These are phyloP conservation scores for Nothura maculosa DNA, from an alignment of 2,797 vertebrate species.

Conservation along the genomic window DNA sequence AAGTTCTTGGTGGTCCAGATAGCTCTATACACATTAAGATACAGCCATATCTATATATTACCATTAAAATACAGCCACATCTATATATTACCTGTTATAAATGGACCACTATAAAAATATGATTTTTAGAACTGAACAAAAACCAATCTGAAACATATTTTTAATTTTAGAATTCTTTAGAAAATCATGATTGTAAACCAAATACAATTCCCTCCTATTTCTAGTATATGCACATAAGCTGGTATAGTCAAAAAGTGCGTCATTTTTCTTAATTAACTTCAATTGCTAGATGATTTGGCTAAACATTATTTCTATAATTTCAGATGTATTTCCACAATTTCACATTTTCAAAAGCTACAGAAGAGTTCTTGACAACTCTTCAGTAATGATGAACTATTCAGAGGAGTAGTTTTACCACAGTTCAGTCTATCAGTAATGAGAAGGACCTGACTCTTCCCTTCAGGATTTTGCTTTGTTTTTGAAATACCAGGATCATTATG, in stretches of 20 bases:
- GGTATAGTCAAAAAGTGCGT: not conserved
- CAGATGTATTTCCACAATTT: not conserved
- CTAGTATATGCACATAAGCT: rapidly evolving
- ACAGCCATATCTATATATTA: not conserved
- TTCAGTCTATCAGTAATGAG: not conserved
- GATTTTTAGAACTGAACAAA: not conserved
- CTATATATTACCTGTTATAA: not conserved
- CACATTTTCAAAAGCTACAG: not conserved
- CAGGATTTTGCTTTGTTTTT: not conserved
- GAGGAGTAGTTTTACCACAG: not conserved
- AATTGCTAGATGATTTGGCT: not conserved
- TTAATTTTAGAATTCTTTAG: not conserved
- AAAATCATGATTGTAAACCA: not conserved
- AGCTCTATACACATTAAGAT: not conserved
- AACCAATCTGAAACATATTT: not conserved
- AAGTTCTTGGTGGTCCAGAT: not conserved
- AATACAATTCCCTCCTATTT: not conserved
- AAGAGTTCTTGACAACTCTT: not conserved
- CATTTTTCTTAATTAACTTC: not conserved
- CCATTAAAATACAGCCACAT: not conserved
- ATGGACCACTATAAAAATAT: not conserved
- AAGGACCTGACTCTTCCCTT: not conserved
- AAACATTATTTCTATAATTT: not conserved
- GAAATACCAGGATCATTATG: not conserved
- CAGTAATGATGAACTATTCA: no score